A percentile compares a stretch with the other conserved stretches of the same genome.
Conservation (phyloP, 2,797 vertebrate genomes). For the Sparidentex hasta region DNA sequence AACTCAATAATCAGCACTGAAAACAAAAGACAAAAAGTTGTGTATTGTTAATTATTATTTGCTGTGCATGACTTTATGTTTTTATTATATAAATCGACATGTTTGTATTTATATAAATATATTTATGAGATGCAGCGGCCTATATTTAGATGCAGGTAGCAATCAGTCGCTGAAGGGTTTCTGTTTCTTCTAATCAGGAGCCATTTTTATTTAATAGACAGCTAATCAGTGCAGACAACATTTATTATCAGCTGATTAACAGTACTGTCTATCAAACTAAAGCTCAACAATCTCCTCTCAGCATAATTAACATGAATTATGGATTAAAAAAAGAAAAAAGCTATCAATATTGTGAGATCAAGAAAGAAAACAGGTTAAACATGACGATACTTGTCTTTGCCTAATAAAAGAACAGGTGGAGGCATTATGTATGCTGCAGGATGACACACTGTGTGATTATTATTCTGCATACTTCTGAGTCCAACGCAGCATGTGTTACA, state of each 20-base stretch:
- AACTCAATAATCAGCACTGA: neutral
- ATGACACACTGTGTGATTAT: neutral
- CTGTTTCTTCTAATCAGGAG: constrained; percentile 15
- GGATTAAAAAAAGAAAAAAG: neutral
- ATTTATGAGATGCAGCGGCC: neutral
- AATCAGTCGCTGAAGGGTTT: neutral
- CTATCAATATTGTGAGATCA: neutral
- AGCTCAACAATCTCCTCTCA: neutral
- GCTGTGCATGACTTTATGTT: neutral
- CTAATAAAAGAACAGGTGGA: neutral
- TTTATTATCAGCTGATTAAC: constrained; percentile 29
- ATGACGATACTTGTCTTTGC: constrained; percentile 6
- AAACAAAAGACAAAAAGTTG: neutral
- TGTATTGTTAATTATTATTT: neutral
- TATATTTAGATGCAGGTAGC: constrained; percentile 20
- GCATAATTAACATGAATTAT: constrained; percentile 27
- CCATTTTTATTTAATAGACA: constrained; percentile 30
- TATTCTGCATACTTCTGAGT: neutral
- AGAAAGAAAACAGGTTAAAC: constrained; percentile 21
- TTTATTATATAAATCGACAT: neutral
- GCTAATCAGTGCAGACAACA: constrained; percentile 35
- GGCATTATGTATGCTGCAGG: neutral
- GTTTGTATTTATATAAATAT: constrained; percentile 7
- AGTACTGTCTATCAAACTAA: constrained; percentile 3
- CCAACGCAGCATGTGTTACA: constrained; percentile 5